Evolutionary conservation across 2,113 vertebrate genomes (phyloP), one percentile per base, ranked within the genome.

Genomic region (Hemiscyllium ocellatum): DNA sequence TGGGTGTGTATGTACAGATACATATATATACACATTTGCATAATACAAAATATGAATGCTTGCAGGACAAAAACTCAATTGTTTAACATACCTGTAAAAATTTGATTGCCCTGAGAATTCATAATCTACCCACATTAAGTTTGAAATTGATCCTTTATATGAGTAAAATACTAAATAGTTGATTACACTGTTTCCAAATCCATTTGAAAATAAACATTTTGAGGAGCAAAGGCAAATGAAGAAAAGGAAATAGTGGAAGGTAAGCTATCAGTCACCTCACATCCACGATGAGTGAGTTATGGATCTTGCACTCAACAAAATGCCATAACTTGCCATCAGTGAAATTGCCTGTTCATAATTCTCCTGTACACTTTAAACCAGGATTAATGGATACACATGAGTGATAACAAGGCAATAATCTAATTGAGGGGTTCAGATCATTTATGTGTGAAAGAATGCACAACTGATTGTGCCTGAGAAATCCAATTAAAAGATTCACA

Each of bases 371-470:
- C 19, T 66, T 93, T 93, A 65, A 61, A 17, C 33, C 89, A 93
- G 65, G 52, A 90, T 90, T 90, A 90, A 90, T 90, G 52, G 87
- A 33, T 61, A 65, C 52, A 65, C 47, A 65, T 37, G 61, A 93
- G 89, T 93, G 89, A 66, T 66, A 93, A 66, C 65, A 93, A 66
- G 61, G 61, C 61, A 93, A 61, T 37, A 93, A n/a, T n/a, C 61
- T 65, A 66, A 93, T n/a, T 93, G 89, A 65, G 61, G 56, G 65
- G 33, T 93, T 93, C 89, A 93, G 61, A 65, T 66, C 89, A 66
- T 93, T 61, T 91, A 61, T 33, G n/a, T 33, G 17, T 52, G 47
- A 89, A 89, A 24, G 50, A 50, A 89, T 89, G 26, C 86, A 89
- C 50, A 52, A 89, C 50, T 89, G 50, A 89, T 29, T 52, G 24